Evolutionary conservation across 2,888 invertebrate species (phyloP).

Genomic region (Eupithecia vulgata): DNA sequence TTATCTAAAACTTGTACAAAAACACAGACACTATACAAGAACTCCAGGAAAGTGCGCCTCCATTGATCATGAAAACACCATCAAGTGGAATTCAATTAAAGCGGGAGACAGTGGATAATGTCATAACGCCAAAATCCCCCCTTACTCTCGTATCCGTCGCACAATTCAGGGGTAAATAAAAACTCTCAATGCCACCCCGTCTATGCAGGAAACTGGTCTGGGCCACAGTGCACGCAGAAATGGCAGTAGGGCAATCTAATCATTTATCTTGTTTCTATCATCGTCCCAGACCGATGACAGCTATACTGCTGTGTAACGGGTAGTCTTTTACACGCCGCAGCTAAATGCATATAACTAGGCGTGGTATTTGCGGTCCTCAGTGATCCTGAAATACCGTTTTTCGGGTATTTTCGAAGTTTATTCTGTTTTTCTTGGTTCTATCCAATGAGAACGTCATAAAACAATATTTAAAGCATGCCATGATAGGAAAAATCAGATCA

Average conservation of each 20-base stretch:
- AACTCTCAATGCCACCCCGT: slow-evolving; percentile 52
- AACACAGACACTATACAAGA: background rate
- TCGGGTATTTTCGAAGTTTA: too few relatives aligned
- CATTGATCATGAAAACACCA: slow-evolving; percentile 19
- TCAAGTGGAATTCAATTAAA: slow-evolving; percentile 29
- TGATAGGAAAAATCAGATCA: background rate
- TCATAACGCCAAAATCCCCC: slow-evolving; percentile 29
- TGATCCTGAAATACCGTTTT: too few relatives aligned
- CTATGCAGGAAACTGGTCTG: slow-evolving; percentile 51
- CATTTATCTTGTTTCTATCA: too few relatives aligned
- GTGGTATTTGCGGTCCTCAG: too few relatives aligned
- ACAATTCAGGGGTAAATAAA: slow-evolving; percentile 53
- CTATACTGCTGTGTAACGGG: too few relatives aligned
- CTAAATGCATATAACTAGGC: too few relatives aligned
- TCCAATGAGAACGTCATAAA: background rate
- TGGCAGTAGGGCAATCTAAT: background rate
- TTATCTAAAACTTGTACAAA: background rate
- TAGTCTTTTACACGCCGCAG: too few relatives aligned
- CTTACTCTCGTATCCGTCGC: slow-evolving; percentile 10
- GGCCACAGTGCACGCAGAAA: slow-evolving; percentile 22
- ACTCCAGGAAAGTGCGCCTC: background rate
- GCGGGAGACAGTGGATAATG: slow-evolving; percentile 31
- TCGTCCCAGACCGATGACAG: too few relatives aligned
- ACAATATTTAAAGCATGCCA: background rate
- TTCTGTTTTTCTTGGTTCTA: background rate